phyloP scores from a whole-genome alignment of 37 sponge, comb jelly and placozoan genomes.

The Halichondria panicea region DNA sequence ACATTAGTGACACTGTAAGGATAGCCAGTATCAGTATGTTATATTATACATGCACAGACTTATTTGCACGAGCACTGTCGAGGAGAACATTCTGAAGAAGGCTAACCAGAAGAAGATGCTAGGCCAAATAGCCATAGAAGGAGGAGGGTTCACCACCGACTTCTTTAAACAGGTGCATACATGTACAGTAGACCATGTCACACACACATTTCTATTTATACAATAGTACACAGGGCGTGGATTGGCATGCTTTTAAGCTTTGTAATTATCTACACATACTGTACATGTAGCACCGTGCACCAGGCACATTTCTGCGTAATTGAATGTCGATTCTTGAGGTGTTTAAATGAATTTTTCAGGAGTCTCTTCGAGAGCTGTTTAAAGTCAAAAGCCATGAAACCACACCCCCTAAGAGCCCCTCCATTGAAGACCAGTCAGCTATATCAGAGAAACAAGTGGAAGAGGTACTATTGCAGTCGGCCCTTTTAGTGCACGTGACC shows the following conservation, averaged over 20 bases:
- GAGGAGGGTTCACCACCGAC: slow-evolving; percentile 93
- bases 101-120: slow-evolving; percentile 95
- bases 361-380: slow-evolving; percentile 32
- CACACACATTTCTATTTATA: no score
- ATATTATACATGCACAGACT: slow-evolving; percentile 47
- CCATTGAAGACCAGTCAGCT: neutral
- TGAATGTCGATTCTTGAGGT: neutral
- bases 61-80: slow-evolving; percentile 90
- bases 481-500: no score
- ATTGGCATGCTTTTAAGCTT: neutral
- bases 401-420: neutral
- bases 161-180: slow-evolving; percentile 96
- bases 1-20: no score
- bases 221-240: no score
- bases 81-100: slow-evolving; percentile 99
- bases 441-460: slow-evolving; percentile 72
- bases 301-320: neutral
- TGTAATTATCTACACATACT: neutral
- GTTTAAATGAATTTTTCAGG: neutral
- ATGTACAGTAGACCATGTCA: no score
- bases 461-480: slow-evolving; percentile 50
- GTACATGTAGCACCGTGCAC: neutral
- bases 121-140: slow-evolving; percentile 96
- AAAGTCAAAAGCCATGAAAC: neutral
- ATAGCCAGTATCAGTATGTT: neutral